Conservation (phyloP, 2,113 vertebrate species). For the Misgurnus mizolepis region DNA sequence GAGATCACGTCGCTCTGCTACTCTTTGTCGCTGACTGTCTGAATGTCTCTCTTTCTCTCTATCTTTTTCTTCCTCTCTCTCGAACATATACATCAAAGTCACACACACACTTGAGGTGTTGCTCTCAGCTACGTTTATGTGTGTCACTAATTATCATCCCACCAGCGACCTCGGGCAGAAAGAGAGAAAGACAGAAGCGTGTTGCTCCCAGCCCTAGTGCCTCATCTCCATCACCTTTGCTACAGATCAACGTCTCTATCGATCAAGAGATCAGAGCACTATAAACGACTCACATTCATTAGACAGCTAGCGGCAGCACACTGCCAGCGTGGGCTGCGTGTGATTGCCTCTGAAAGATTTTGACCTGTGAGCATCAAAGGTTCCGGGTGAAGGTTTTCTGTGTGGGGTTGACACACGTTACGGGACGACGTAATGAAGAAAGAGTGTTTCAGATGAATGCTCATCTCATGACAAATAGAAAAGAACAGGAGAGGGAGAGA, state of each 20-base stretch:
- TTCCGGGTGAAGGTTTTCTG: slow-evolving; percentile 28
- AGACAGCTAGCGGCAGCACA: slow-evolving; percentile 26
- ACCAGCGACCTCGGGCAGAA: slow-evolving; percentile 13
- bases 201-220: not conserved
- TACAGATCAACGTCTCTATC: slow-evolving; percentile 48
- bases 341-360: slow-evolving; percentile 52
- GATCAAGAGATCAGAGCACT: slow-evolving; percentile 28
- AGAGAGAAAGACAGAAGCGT: slow-evolving; percentile 1
- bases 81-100: slow-evolving; percentile 19
- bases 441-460: slow-evolving; percentile 24
- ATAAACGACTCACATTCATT: slow-evolving; percentile 54
- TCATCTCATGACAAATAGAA: slow-evolving; percentile 28
- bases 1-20: no score
- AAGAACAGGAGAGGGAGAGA: not conserved
- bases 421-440: slow-evolving; percentile 42
- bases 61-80: no score
- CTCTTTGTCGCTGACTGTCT: no score
- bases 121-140: not conserved
- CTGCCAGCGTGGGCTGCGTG: slow-evolving; percentile 48
- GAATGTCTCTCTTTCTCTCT: no score
- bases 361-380: slow-evolving; percentile 54
- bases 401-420: slow-evolving; percentile 42
- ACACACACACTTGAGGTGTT: slow-evolving; percentile 7
- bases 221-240: slow-evolving; percentile 13
- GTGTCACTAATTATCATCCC: slow-evolving; percentile 15